A percentile compares a stretch with the other conserved stretches of the same genome.
Conservation (phyloP, 2,113 vertebrate species). For the Megaleporinus macrocephalus region DNA sequence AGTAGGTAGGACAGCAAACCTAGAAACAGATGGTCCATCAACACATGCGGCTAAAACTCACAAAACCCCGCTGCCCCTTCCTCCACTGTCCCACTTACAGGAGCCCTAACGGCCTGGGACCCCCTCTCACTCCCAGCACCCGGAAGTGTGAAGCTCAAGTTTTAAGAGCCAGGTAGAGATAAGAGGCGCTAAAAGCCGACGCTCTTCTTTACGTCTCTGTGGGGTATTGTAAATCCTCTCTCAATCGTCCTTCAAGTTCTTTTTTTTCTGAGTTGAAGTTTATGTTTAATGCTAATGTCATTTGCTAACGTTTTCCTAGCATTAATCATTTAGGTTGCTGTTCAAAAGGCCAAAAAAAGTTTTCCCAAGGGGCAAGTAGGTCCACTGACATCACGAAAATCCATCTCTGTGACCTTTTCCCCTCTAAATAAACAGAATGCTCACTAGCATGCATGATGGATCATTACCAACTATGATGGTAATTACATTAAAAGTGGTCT, state of each 20-base stretch:
- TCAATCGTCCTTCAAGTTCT: conserved; percentile 29
- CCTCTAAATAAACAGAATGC: neutral
- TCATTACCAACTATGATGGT: neutral
- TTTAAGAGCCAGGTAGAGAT: conserved; percentile 52
- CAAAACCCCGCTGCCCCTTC: conserved; percentile 11
- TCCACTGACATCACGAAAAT: conserved; percentile 7
- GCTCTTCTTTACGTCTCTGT: conserved; percentile 47
- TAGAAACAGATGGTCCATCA: conserved; percentile 51
- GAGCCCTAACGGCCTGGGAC: conserved; percentile 34
- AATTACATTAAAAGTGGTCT: neutral
- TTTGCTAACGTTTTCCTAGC: conserved; percentile 12
- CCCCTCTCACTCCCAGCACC: conserved; percentile 6
- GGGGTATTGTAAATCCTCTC: conserved; percentile 55
- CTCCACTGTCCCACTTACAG: conserved; percentile 32
- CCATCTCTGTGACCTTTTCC: neutral
- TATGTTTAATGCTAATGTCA: conserved; percentile 46
- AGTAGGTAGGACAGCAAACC: conserved; percentile 40
- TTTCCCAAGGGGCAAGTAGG: neutral
- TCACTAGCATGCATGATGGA: neutral
- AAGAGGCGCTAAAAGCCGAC: conserved; percentile 45
- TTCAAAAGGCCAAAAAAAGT: conserved; percentile 29
- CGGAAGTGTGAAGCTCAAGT: conserved; percentile 58
- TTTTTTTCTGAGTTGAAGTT: conserved; percentile 26
- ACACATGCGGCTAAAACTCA: conserved; percentile 41
- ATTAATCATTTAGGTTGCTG: neutral